A percentile compares a stretch with the other conserved stretches of the same genome.
Conservation (phyloP, 2,888 invertebrate species). For the Himalopsyche japonica region DNA sequence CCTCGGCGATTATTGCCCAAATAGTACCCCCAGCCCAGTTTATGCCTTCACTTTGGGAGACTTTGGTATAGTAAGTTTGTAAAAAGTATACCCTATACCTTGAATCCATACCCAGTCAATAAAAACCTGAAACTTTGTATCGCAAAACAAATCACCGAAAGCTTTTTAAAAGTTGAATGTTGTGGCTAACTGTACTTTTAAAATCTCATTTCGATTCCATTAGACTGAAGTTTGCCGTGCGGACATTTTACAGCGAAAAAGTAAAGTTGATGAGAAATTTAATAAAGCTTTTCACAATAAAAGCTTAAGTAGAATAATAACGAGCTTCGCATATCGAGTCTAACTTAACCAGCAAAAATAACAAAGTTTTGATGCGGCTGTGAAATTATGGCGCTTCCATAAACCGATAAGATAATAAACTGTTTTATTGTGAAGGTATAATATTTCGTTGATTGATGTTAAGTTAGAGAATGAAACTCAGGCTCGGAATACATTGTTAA, state of each 20-base stretch:
- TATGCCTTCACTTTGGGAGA: too few species aligned
- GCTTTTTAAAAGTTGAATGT: too few species aligned
- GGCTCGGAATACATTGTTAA: not conserved
- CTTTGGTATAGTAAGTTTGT: too few species aligned
- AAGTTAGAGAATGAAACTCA: not conserved
- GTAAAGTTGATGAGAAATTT: not conserved
- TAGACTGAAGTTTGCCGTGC: not conserved
- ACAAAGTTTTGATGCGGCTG: not conserved
- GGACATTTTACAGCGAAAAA: not conserved
- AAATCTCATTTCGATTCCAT: not conserved
- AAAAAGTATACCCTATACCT: too few species aligned
- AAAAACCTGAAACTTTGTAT: too few species aligned
- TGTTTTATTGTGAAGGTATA: not conserved
- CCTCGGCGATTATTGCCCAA: too few species aligned
- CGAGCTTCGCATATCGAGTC: not conserved
- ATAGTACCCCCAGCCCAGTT: too few species aligned
- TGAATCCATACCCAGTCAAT: too few species aligned
- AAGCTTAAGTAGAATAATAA: not conserved
- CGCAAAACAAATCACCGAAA: too few species aligned
- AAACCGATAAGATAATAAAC: not conserved
- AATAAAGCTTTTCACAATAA: not conserved
- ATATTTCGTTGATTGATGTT: not conserved
- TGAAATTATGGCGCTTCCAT: not conserved
- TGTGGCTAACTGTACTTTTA: not conserved
- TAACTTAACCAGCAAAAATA: not conserved